Base-by-base conservation (phyloP, 2,888 invertebrate species). In the Tiliacea aurago region DNA sequence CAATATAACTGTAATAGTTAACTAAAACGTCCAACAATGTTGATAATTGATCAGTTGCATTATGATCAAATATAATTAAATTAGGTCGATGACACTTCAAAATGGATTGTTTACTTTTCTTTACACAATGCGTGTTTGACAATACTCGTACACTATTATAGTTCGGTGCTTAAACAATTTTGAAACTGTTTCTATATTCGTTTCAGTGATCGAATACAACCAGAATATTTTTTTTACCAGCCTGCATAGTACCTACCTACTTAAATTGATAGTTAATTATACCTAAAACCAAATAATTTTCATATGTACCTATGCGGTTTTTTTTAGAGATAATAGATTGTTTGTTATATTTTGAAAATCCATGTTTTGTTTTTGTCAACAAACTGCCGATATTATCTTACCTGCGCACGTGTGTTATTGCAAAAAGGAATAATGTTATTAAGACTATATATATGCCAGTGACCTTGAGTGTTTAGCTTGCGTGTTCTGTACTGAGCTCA, bases 21-120 rank as follows among this genome's bases (percentile, higher is more conserved):
- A 28, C 4, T 28, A 53, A 53, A 62, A 18, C 10, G 23, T 49
- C 13, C 6, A 37, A 58, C 11, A 56, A 47, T 56, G 7, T 45
- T 23, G 68, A 70, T 55, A 59, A 59, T 53, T 28, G 3, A 28
- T 28, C 13, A 59, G 23, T 64, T 53, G n/a, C 47, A 43, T 62
- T 56, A 10, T 18, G n/a, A 67, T 45, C 53, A 49, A 49, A 63
- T 45, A 79, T 59, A 70, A 80, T 37, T 53, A 43, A 75, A 80
- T 63, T 58, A 75, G 76, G 66, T 49, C 58, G 53, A 63, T 45
- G 58, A 37, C 53, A 63, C 66, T 75, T 70, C 53, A 37, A 45
- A 47, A 59, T n/a, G 2, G 15, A 37, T 65, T 62, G 45, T 61
- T 68, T 68, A 55, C 18, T 23, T 41, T 68, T 45, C 56, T 64